phyloP scores from a whole-genome alignment of 2,888 invertebrate species.

The Timema cristinae region DNA sequence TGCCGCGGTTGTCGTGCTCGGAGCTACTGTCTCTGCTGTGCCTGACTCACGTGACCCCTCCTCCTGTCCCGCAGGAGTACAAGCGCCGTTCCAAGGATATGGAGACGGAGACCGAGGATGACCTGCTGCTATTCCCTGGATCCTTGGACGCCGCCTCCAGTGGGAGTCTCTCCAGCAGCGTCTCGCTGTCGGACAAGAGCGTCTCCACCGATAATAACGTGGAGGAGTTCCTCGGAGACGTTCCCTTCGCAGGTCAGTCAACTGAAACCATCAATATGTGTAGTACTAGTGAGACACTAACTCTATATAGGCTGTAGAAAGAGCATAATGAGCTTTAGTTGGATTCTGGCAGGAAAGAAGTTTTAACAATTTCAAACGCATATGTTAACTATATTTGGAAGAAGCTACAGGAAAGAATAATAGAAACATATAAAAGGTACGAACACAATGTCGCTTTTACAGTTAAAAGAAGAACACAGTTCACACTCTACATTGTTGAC shows the following conservation, averaged over 20 bases:
- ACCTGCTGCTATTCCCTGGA: constrained; percentile 45
- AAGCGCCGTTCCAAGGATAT: constrained; percentile 80
- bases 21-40: constrained; percentile 2
- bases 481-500: too few species aligned
- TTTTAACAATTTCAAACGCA: too few species aligned
- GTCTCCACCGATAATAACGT: constrained; percentile 74
- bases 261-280: too few species aligned
- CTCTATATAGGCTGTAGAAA: too few species aligned
- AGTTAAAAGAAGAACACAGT: too few species aligned
- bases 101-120: constrained; percentile 73
- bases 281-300: too few species aligned
- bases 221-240: constrained; percentile 74
- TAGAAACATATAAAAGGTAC: too few species aligned
- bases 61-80: constrained; percentile 59
- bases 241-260: constrained; percentile 79
- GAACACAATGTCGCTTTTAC: too few species aligned
- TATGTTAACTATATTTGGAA: too few species aligned
- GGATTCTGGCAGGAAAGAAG: too few species aligned
- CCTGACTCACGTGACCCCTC: neutral
- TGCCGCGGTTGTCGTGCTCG: constrained; percentile 14
- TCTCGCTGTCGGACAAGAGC: constrained; percentile 68
- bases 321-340: too few species aligned
- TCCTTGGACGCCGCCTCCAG: constrained; percentile 60
- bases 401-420: too few species aligned
- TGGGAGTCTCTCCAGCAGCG: constrained; percentile 63